A percentile compares a stretch with the other conserved stretches of the same genome.
Conservation (phyloP, 2,113 vertebrate genomes). For the Sigmodon hispidus region DNA sequence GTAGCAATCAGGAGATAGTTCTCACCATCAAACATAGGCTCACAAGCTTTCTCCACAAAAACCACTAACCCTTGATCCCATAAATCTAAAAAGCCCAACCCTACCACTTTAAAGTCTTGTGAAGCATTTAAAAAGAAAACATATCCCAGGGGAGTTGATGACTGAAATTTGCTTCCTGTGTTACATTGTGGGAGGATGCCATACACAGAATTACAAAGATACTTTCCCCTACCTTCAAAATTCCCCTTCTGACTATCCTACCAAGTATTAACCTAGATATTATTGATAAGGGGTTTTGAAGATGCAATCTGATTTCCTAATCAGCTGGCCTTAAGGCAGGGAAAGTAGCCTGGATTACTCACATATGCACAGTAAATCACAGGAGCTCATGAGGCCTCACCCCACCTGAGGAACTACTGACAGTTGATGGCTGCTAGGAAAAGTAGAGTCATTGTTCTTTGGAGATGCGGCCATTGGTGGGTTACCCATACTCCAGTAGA, state of each 20-base stretch:
- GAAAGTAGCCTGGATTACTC: neutral
- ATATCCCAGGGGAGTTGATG: neutral
- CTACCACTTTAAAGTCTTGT: neutral
- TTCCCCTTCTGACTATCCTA: neutral
- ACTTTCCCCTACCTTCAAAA: neutral
- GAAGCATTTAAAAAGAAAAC: neutral
- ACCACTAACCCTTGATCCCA: neutral
- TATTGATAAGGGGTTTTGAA: neutral
- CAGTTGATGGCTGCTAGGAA: no score
- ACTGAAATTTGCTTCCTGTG: neutral
- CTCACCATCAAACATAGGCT: neutral
- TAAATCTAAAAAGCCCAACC: neutral
- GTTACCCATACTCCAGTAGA: neutral
- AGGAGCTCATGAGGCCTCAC: neutral
- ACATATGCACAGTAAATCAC: neutral
- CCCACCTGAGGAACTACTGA: neutral
- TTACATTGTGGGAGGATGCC: neutral
- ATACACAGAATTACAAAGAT: neutral
- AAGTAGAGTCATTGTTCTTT: neutral
- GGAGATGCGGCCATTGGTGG: neutral
- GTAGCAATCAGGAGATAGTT: neutral
- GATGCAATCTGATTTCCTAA: neutral
- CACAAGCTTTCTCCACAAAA: neutral
- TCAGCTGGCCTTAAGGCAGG: neutral
- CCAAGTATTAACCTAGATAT: neutral